Evolutionary conservation across 2,113 vertebrate species (phyloP), one percentile per base, ranked within the genome.

Genomic region (Agelaius phoeniceus): DNA sequence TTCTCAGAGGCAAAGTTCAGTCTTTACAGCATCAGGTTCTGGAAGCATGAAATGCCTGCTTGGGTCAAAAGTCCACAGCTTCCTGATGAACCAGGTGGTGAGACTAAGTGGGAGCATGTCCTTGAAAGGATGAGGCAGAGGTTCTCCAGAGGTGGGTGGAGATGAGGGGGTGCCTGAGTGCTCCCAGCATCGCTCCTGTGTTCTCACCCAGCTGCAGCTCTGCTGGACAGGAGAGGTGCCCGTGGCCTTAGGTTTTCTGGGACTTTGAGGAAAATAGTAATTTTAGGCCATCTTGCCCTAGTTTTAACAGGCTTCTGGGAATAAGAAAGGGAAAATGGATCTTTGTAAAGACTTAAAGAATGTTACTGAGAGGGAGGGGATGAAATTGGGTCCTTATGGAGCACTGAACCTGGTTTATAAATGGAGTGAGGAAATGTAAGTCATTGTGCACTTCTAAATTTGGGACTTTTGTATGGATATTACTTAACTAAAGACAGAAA

Each of bases 241-340:
- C 10, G 59, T 76, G 84, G 82, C 83, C 84, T 81, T 73, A 78
- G 73, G 72, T 89, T 95, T 91, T 86, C 82, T 94, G 93, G 58
- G 59, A 77, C 85, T 96, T 96, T 91, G 89, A 95, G 96, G 93
- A 87, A 97, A 97, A 91, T 43, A 54, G 81, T 96, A 93, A 94
- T 96, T 97, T 94, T 95, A 93, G 92, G 88, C 86, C 84, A 89
- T 33, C 58, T 93, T 97, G 94, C 72, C 95, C 92, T 97, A 97
- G 94, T 94, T 97, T 97, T 95, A 83, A 16, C 62, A 88, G 94
- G 66, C 93, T 94, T 93, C 67, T 97, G 97, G 96, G 95, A 97
- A 96, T 97, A 94, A 90, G 62, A 74, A 94, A 92, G 73, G 97
- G 84, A 87, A 95, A 97, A 96, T 94, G 81, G 94, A 91, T 97